Base-by-base conservation (phyloP, 2,113 vertebrate genomes). In the Oxygymnocypris stewartii region DNA sequence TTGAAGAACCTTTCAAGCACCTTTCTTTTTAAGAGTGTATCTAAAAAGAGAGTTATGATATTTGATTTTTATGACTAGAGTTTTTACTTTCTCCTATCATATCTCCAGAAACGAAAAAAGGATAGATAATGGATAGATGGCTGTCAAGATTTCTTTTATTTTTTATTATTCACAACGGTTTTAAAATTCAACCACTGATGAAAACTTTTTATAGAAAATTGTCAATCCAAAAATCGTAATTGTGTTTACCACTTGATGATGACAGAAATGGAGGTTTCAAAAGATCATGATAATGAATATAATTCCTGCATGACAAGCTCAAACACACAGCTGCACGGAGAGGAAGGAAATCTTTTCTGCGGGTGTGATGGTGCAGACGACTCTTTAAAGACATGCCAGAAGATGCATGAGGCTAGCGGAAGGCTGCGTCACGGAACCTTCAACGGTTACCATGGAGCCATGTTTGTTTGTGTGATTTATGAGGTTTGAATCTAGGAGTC, bases 371-470 rank as follows among this genome's bases (percentile, higher is more conserved):
- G 35, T 84, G 28, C 76, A 74, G 67, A 31, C 20, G 10, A n/a
- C n/a, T 61, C 57, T 65, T 71, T 82, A 35, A 44, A 67, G 69
- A 12, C 40, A 7, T 8, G 23, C 18, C 37, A 61, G 71, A 2
- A 14, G 75, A 65, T 44, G 79, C 42, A 37, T 14, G 3, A 74
- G 42, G 11, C 40, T 6, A 25, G 31, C 47, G 25, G n/a, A 25
- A 49, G 3, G 1, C 61, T 67, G 79, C 18, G 63, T 79, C n/a
- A 3, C 23, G 14, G 42, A 77, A 86, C 42, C 31, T 75, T 75
- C n/a, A n/a, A 74, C 8, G 85, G 85, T 88, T 86, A 47, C 82
- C 88, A 88, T 84, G 85, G n/a, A 40, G 9, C 54, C 18, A 11
- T 44, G 82, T 81, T 67, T 88, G 74, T 88, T 84, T 81, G 76